These are phyloP conservation scores for Mythimna lalbum DNA, from an alignment of 2,888 invertebrate species.

Conservation along the genomic window DNA sequence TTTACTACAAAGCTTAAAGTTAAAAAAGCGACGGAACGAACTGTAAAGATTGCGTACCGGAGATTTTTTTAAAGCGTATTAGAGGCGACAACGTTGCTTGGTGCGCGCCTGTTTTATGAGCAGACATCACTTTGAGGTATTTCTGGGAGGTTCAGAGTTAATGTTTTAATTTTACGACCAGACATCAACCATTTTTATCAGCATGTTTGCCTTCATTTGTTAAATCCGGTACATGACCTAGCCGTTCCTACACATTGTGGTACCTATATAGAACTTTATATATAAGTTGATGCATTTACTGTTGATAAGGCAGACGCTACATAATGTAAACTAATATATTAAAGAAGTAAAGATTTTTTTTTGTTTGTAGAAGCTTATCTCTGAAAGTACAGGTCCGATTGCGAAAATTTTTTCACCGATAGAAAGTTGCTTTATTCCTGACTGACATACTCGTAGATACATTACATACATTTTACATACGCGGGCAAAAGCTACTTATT, in stretches of 20 bases:
- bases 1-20: slow-evolving; percentile 74
- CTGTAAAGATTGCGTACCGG: slow-evolving; percentile 51
- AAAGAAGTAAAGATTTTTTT: too few relatives aligned
- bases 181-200: slow-evolving; percentile 35
- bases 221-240: slow-evolving; percentile 5
- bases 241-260: neutral
- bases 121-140: slow-evolving; percentile 53
- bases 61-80: slow-evolving; percentile 49
- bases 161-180: slow-evolving; percentile 51
- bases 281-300: slow-evolving; percentile 22
- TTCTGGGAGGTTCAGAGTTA: slow-evolving; percentile 18
- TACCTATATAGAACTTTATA: slow-evolving; percentile 5
- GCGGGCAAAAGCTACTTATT: too few relatives aligned
- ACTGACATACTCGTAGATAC: too few relatives aligned
- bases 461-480: too few relatives aligned
- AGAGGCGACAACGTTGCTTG: slow-evolving; percentile 23
- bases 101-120: slow-evolving; percentile 48
- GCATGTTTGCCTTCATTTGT: slow-evolving; percentile 15
- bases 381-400: too few relatives aligned
- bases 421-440: too few relatives aligned
- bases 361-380: too few relatives aligned
- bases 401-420: too few relatives aligned
- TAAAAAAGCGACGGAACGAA: slow-evolving; percentile 55
- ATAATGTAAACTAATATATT: too few relatives aligned
- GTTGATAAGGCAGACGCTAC: neutral